Evolutionary conservation across 2,888 invertebrate species (phyloP).

Genomic region (Melipona bicolor): DNA sequence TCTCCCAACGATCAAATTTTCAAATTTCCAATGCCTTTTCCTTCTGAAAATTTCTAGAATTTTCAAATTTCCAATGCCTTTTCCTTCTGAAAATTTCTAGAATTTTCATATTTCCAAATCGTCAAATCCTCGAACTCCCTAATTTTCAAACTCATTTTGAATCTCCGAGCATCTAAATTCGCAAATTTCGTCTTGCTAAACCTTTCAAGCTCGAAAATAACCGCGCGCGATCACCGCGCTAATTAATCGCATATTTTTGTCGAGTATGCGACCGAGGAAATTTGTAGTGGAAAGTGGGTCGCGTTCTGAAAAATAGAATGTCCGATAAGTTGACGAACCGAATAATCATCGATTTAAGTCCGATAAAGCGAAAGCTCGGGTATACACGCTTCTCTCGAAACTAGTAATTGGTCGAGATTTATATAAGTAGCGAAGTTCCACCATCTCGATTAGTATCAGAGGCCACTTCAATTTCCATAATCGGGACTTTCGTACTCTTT

Average conservation of each 20-base stretch:
- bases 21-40: not conserved
- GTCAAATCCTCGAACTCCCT: not conserved
- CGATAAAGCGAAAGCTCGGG: too few relatives aligned
- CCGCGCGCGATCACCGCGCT: too few relatives aligned
- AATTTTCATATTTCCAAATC: not conserved
- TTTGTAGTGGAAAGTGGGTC: not conserved
- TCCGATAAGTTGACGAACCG: not conserved
- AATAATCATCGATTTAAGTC: not conserved
- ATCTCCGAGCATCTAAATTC: too few relatives aligned
- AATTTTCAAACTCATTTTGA: not conserved
- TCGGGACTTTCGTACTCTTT: slow-evolving; percentile 14
- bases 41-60: too few relatives aligned
- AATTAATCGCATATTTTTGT: too few relatives aligned
- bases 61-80: not conserved
- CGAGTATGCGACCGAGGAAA: not conserved
- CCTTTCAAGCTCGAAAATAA: too few relatives aligned
- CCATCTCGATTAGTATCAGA: not conserved
- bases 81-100: too few relatives aligned
- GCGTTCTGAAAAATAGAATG: too few relatives aligned
- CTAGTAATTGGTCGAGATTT: not conserved
- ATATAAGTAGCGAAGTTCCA: slow-evolving; percentile 4
- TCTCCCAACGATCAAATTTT: not conserved
- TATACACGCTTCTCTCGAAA: not conserved
- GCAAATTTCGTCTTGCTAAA: too few relatives aligned
- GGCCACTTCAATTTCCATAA: not conserved